These are phyloP conservation scores for Dryobotodes eremita DNA, from an alignment of 2,888 invertebrate species.

Conservation along the genomic window DNA sequence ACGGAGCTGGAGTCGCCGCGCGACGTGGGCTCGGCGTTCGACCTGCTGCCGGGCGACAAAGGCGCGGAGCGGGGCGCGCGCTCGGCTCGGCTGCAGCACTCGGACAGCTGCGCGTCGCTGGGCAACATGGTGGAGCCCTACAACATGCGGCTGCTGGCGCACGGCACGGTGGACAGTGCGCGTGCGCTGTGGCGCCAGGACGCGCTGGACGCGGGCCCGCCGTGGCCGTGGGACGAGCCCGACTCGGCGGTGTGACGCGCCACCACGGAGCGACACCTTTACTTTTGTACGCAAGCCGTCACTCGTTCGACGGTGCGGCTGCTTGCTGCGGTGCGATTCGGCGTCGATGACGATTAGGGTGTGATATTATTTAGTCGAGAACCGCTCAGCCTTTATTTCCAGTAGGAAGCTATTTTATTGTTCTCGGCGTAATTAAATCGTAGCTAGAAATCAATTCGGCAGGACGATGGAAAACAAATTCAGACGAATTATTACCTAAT, in stretches of 20 bases:
- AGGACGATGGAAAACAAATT: slow-evolving; percentile 49
- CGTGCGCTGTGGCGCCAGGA: slow-evolving; percentile 88
- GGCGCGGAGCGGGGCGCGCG: slow-evolving; percentile 61
- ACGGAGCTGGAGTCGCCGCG: slow-evolving; percentile 85
- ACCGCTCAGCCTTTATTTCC: slow-evolving; percentile 55
- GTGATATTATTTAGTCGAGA: slow-evolving; percentile 47
- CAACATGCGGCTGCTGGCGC: slow-evolving; percentile 85
- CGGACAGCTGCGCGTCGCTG: slow-evolving; percentile 79
- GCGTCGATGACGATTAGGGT: slow-evolving; percentile 32
- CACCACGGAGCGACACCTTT: background rate
- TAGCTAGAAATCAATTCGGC: slow-evolving; percentile 50
- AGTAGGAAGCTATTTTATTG: slow-evolving; percentile 56
- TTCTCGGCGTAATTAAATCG: slow-evolving; percentile 52
- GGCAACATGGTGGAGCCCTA: slow-evolving; percentile 86
- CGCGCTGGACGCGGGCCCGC: slow-evolving; percentile 86
- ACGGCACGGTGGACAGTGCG: slow-evolving; percentile 78
- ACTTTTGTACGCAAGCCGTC: slow-evolving; percentile 22
- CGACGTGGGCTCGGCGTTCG: slow-evolving; percentile 74
- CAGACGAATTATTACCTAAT: slow-evolving; percentile 16
- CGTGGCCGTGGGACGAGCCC: slow-evolving; percentile 89
- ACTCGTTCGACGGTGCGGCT: slow-evolving; percentile 9
- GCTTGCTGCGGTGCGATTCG: slow-evolving; percentile 18
- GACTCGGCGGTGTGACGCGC: slow-evolving; percentile 86
- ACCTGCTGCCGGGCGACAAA: slow-evolving; percentile 80
- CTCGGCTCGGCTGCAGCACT: slow-evolving; percentile 64